A percentile compares a stretch with the other conserved stretches of the same genome.
Conservation (phyloP, 2,888 invertebrate species). For the Oxystoma pomonae region DNA sequence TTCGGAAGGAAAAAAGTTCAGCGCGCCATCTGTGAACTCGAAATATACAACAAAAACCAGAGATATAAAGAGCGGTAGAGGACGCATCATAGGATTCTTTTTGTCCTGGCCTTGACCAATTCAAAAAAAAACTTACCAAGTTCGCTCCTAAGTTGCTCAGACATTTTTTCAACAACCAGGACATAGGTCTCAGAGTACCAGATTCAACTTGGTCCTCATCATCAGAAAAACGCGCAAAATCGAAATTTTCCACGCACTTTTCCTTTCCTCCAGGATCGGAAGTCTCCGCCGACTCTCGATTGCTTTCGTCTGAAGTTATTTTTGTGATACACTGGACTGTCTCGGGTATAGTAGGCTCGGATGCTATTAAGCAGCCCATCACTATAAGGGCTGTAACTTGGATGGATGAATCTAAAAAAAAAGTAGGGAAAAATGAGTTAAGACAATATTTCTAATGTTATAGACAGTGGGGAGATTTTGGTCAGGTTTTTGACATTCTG, state of each 20-base stretch:
- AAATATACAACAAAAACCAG: too few species aligned
- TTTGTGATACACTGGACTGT: conserved; percentile 53
- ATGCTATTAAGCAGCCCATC: conserved; percentile 65
- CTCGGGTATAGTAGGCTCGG: conserved; percentile 62
- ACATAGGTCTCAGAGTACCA: conserved; percentile 28
- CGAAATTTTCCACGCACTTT: conserved; percentile 33
- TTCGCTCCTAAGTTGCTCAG: conserved; percentile 50
- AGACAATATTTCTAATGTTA: too few species aligned
- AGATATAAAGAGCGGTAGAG: too few species aligned
- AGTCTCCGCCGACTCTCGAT: not conserved
- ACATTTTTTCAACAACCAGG: conserved; percentile 63
- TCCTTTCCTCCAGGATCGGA: not conserved
- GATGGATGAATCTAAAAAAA: conserved; percentile 55
- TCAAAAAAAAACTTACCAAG: conserved; percentile 4
- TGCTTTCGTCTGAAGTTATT: conserved; percentile 7
- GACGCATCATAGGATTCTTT: too few species aligned
- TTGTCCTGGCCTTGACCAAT: too few species aligned
- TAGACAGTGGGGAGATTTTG: too few species aligned
- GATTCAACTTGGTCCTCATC: conserved; percentile 30
- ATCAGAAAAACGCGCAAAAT: conserved; percentile 45
- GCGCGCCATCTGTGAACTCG: too few species aligned
- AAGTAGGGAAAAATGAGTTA: too few species aligned
- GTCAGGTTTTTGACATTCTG: too few species aligned
- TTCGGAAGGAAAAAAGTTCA: too few species aligned
- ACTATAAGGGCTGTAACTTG: conserved; percentile 71